Conservation (phyloP, 1,140 invertebrate species). For the Geopemphigus sp. region DNA sequence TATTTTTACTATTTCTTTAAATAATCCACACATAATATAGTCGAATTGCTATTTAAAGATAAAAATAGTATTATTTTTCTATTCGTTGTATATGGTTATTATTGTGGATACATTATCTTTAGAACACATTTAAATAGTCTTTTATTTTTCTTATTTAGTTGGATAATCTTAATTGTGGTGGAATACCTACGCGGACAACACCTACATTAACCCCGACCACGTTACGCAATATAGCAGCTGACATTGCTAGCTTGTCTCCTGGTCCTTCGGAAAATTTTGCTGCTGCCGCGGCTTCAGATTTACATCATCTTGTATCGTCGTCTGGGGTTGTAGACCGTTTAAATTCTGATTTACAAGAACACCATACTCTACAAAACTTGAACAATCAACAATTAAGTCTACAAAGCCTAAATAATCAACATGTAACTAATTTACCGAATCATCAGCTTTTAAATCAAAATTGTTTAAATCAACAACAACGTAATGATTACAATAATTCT, state of each 20-base stretch:
- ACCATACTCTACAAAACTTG: background rate
- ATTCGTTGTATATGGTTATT: too few relatives aligned
- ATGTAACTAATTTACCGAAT: constrained; percentile 2
- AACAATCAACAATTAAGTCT: background rate
- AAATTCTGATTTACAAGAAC: constrained; percentile 7
- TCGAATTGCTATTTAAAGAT: too few relatives aligned
- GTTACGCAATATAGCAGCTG: constrained; percentile 72
- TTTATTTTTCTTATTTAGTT: constrained; percentile 64
- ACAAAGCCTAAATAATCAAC: constrained; percentile 16
- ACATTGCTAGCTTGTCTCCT: constrained; percentile 65
- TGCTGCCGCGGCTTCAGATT: constrained; percentile 80
- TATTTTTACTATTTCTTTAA: too few relatives aligned
- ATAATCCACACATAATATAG: too few relatives aligned
- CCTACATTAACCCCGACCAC: constrained; percentile 92
- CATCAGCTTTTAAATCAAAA: constrained; percentile 14
- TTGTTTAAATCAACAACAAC: constrained; percentile 12
- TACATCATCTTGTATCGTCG: constrained; percentile 58
- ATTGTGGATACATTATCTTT: too few relatives aligned
- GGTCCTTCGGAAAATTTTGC: constrained; percentile 65
- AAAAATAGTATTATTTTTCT: too few relatives aligned
- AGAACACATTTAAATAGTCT: background rate
- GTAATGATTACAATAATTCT: constrained; percentile 29
- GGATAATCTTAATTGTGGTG: constrained; percentile 75
- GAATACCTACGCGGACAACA: constrained; percentile 85
- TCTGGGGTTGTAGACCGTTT: background rate